These are phyloP conservation scores for Drosophila varians DNA, from an alignment of 1,140 invertebrate genomes.

Conservation along the genomic window DNA sequence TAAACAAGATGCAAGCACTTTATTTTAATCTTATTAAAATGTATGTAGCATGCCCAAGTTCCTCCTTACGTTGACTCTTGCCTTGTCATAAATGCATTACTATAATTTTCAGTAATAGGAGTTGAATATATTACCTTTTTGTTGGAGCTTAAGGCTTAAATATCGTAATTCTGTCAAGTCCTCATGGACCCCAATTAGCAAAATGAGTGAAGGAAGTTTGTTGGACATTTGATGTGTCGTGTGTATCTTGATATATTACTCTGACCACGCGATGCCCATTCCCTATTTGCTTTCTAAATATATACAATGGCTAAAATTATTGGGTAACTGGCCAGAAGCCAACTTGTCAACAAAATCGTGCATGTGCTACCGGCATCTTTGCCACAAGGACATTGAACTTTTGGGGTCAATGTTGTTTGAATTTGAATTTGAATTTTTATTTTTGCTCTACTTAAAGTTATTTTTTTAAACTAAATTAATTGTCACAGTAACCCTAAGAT, in stretches of 20 bases:
- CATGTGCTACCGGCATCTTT: not conserved
- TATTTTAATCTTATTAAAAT: too few relatives aligned
- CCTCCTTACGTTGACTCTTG: not conserved
- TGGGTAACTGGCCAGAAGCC: conserved; percentile 32
- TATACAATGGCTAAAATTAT: conserved; percentile 18
- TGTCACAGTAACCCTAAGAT: too few relatives aligned
- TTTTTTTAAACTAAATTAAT: too few relatives aligned
- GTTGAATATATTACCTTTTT: conserved; percentile 1
- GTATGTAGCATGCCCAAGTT: not conserved
- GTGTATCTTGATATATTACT: conserved; percentile 10
- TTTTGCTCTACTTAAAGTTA: not conserved
- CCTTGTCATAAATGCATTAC: conserved; percentile 42
- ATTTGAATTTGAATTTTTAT: too few relatives aligned
- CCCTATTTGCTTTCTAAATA: conserved; percentile 30
- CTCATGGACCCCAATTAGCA: not conserved
- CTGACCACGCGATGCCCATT: conserved; percentile 9
- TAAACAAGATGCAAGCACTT: not conserved
- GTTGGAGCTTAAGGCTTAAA: conserved; percentile 31
- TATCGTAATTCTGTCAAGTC: conserved; percentile 42
- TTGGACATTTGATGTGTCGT: conserved; percentile 20
- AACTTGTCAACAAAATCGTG: conserved; percentile 34
- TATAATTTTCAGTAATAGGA: conserved; percentile 43
- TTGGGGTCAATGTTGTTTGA: not conserved
- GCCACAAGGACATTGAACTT: conserved; percentile 14
- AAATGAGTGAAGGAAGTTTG: not conserved